Base-by-base conservation (phyloP, 2,113 vertebrate species). In the Pleuronectes platessa region DNA sequence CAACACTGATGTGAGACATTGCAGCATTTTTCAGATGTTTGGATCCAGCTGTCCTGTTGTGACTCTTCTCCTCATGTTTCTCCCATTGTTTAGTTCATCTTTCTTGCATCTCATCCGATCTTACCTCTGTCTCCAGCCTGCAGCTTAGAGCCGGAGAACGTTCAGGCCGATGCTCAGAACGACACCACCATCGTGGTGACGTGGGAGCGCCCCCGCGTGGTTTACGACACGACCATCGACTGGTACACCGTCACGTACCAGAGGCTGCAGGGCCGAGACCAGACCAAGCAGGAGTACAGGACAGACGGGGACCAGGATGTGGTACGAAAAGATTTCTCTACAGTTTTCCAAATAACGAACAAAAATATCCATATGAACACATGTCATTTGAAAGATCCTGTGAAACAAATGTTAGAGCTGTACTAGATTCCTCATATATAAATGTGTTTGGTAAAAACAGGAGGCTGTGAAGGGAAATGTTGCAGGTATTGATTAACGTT, bases 281-380 rank as follows among this genome's bases (percentile, higher is more conserved):
- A 96, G 80, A 94, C 79, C 64, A 97, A 95, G 88, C 95, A 93
- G n/a, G 96, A 97, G 84, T 97, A 96, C 94, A 92, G 97, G 91
- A 99, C 98, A 1, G 98, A 99, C 64, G 98, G 97, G 82, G 98
- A 99, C 93, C 98, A 99, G 90, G 98, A 99, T 75, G 94, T 98
- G 97, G 98, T 99, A 96, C 90, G 92, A 64, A 5, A n/a, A 23
- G 5, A 53, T 51, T 51, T 7, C 11, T 47, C 45, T 4, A 4
- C 3, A 4, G 21, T 61, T 5, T 18, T n/a, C 45, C 14, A 18
- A 27, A 60, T 3, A 9, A 56, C 54, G 7, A 55, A 55, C 21
- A 23, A 55, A 55, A 13, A 9, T 10, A 55, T 51, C 47, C 47
- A 18, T 14, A 18, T 20, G 5, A 20, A 51, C 0, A 20, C 47